Conservation (phyloP, 2,888 invertebrate species). For the Plusia festucae region DNA sequence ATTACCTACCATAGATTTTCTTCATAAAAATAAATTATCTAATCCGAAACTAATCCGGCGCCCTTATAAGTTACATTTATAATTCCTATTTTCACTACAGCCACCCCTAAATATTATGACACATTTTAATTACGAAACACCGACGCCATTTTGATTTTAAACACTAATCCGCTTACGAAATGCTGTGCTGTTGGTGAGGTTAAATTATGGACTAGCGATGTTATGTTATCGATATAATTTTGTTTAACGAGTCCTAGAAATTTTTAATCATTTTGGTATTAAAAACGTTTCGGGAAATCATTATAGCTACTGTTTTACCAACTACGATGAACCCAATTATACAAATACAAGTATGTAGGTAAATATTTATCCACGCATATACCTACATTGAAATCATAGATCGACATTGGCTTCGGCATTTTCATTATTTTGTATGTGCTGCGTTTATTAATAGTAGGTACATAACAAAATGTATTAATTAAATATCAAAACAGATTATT, state of each 20-base stretch:
- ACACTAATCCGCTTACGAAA: slow-evolving; percentile 83
- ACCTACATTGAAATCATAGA: no score
- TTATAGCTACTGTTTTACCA: no score
- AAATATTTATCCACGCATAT: no score
- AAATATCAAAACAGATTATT: not conserved
- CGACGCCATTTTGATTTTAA: slow-evolving; percentile 83
- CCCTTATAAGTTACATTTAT: slow-evolving; percentile 56
- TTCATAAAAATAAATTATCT: slow-evolving; percentile 52
- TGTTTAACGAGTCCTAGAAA: not conserved
- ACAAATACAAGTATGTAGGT: no score
- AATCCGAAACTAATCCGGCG: slow-evolving; percentile 37
- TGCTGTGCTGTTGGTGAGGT: slow-evolving; percentile 67
- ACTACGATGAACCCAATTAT: no score
- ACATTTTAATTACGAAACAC: slow-evolving; percentile 82
- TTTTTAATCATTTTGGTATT: no score
- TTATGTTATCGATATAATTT: slow-evolving; percentile 28
- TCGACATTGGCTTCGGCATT: no score
- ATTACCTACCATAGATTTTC: slow-evolving; percentile 8
- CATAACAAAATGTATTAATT: not conserved
- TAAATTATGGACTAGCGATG: slow-evolving; percentile 77
- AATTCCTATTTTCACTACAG: slow-evolving; percentile 66
- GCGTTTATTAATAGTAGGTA: no score
- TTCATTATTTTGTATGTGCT: no score
- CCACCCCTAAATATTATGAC: slow-evolving; percentile 81
- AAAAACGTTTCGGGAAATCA: no score